Evolutionary conservation across 2,888 invertebrate species (phyloP).

Genomic region (Calephelis perditalis): DNA sequence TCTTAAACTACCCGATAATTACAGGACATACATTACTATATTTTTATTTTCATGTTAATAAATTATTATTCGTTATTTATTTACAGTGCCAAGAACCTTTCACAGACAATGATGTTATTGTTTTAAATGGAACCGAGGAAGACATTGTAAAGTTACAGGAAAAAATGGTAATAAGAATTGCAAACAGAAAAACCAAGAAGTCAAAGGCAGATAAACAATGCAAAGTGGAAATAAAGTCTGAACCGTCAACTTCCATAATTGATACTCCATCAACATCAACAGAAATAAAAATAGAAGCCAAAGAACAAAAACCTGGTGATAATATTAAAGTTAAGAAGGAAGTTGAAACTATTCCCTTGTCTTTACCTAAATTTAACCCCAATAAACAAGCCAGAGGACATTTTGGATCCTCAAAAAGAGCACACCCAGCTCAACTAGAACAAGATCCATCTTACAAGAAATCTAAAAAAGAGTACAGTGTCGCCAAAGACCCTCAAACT

Average conservation of each 20-base stretch:
- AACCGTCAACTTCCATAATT: conserved; percentile 33
- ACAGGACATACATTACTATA: no score
- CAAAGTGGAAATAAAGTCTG: conserved; percentile 39
- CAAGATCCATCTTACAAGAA: conserved; percentile 86
- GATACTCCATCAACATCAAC: conserved; percentile 35
- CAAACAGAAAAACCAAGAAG: conserved; percentile 84
- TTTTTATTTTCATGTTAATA: neutral
- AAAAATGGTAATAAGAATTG: conserved; percentile 83
- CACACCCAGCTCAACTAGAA: conserved; percentile 50
- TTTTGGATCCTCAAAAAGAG: conserved; percentile 64
- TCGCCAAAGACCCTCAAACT: conserved; percentile 93
- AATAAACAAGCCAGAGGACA: conserved; percentile 62
- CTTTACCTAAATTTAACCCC: conserved; percentile 64
- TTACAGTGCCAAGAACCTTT: conserved; percentile 88
- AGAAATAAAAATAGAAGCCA: conserved; percentile 40
- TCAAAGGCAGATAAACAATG: conserved; percentile 45
- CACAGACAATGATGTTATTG: conserved; percentile 86
- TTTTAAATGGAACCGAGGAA: conserved; percentile 92
- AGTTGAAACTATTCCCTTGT: conserved; percentile 64
- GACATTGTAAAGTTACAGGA: conserved; percentile 82
- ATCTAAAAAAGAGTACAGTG: conserved; percentile 87
- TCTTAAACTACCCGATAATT: no score
- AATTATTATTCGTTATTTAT: conserved; percentile 21
- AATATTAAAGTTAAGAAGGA: conserved; percentile 58
- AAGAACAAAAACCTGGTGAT: conserved; percentile 56